These are phyloP conservation scores for Listrodromus nycthemerus DNA, from an alignment of 2,888 invertebrate species.

Conservation along the genomic window DNA sequence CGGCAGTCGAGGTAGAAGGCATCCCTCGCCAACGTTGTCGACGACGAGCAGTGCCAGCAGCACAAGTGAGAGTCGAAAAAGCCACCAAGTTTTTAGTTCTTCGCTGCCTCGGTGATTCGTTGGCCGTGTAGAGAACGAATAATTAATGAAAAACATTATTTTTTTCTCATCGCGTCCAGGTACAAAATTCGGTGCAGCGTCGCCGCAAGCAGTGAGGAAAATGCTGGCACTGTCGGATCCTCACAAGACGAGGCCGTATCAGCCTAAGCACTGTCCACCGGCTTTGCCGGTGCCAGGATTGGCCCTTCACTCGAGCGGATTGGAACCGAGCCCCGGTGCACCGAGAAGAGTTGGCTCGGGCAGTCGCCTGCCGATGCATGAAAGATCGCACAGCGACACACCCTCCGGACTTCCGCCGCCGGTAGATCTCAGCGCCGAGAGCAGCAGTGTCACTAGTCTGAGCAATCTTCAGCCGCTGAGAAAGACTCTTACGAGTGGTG, in stretches of 20 bases:
- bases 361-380: conserved; percentile 89
- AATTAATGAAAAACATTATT: not conserved
- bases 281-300: conserved; percentile 88
- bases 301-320: conserved; percentile 84
- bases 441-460: conserved; percentile 97
- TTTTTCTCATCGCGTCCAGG: conserved; percentile 71
- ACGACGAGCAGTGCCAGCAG: conserved; percentile 96
- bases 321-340: conserved; percentile 86
- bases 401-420: conserved; percentile 91
- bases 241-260: conserved; percentile 94
- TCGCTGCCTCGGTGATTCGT: not conserved
- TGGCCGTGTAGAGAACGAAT: not conserved
- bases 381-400: conserved; percentile 95
- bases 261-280: conserved; percentile 89
- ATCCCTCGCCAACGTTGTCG: conserved; percentile 96
- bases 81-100: conserved; percentile 78
- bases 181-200: conserved; percentile 91
- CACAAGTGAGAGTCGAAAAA: conserved; percentile 90
- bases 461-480: conserved; percentile 93
- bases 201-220: conserved; percentile 98
- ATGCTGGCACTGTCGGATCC: conserved; percentile 96
- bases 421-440: conserved; percentile 96
- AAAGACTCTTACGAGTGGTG: conserved; percentile 92
- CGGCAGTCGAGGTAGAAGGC: conserved; percentile 90
- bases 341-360: conserved; percentile 86